A percentile compares a stretch with the other conserved stretches of the same genome.
These are phyloP conservation scores for Montipora efflorescens DNA, from an alignment of 64 coral and sea anemone species.

Conservation along the genomic window DNA sequence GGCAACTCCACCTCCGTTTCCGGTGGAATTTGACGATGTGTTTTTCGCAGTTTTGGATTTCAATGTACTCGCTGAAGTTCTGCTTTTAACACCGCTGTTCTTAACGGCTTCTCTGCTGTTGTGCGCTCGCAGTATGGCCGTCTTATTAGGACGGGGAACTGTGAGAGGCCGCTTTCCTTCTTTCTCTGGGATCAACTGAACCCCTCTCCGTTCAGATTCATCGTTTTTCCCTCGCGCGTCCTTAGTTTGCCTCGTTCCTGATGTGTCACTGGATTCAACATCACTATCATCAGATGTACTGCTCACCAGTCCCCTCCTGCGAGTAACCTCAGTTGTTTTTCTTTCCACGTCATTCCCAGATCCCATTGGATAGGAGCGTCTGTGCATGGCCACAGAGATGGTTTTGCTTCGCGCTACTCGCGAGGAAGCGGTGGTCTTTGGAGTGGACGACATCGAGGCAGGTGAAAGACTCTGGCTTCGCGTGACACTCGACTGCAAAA, in stretches of 20 bases:
- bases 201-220: conserved; percentile 39
- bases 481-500: conserved; percentile 49
- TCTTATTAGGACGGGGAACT: conserved; percentile 83
- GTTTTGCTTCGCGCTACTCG: conserved; percentile 62
- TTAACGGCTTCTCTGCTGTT: conserved; percentile 80
- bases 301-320: conserved; percentile 28
- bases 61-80: neutral
- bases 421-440: conserved; percentile 36
- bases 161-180: conserved; percentile 70
- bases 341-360: conserved; percentile 27
- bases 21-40: neutral
- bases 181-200: conserved; percentile 23
- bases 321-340: conserved; percentile 19
- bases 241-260: conserved; percentile 37
- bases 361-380: conserved; percentile 11
- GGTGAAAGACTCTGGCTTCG: conserved; percentile 69
- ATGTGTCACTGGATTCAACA: conserved; percentile 49
- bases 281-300: conserved; percentile 93
- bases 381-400: conserved; percentile 33
- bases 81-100: conserved; percentile 20
- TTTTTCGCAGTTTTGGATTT: conserved; percentile 9
- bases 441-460: conserved; percentile 40
- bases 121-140: conserved; percentile 76
- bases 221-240: conserved; percentile 23
- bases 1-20: neutral